Percentiles rank a stretch among this genome's conserved stretches.
phyloP scores from a whole-genome alignment of 2,113 vertebrate species.

The Marmota flaviventris region DNA sequence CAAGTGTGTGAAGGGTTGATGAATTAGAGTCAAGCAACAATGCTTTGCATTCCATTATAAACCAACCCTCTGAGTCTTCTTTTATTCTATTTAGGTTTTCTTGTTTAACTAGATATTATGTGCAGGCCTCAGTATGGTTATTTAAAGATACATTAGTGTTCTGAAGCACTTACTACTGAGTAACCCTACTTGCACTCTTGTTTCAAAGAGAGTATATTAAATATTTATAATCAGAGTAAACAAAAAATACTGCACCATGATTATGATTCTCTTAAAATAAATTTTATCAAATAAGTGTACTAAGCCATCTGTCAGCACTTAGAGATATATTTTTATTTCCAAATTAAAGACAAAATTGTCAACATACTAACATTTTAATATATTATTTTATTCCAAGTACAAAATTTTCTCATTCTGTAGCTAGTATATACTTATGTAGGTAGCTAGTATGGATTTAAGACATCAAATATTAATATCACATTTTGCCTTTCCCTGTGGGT shows the following conservation, averaged over 20 bases:
- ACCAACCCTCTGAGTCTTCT: neutral
- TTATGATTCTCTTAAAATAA: slow-evolving; percentile 62
- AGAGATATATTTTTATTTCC: neutral
- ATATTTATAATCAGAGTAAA: slow-evolving; percentile 67
- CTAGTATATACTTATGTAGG: neutral
- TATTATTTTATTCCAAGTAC: slow-evolving; percentile 18
- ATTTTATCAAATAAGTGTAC: neutral
- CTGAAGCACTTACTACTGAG: slow-evolving; percentile 58
- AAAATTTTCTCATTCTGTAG: neutral
- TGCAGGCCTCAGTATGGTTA: slow-evolving; percentile 38
- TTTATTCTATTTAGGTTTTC: slow-evolving; percentile 33
- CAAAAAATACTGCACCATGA: slow-evolving; percentile 57
- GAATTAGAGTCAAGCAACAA: neutral
- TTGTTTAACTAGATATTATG: neutral
- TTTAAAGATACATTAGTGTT: slow-evolving; percentile 68
- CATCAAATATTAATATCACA: neutral
- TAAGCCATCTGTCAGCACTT: neutral
- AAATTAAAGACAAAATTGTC: slow-evolving; percentile 16
- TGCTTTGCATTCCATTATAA: slow-evolving; percentile 27
- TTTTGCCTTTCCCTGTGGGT: neutral
- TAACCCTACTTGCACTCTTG: neutral
- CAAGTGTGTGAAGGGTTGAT: slow-evolving; percentile 23
- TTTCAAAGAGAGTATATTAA: slow-evolving; percentile 71
- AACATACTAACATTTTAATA: neutral
- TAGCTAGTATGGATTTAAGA: neutral